phyloP scores from a whole-genome alignment of 2,888 invertebrate species.

The Adineta ricciae region DNA sequence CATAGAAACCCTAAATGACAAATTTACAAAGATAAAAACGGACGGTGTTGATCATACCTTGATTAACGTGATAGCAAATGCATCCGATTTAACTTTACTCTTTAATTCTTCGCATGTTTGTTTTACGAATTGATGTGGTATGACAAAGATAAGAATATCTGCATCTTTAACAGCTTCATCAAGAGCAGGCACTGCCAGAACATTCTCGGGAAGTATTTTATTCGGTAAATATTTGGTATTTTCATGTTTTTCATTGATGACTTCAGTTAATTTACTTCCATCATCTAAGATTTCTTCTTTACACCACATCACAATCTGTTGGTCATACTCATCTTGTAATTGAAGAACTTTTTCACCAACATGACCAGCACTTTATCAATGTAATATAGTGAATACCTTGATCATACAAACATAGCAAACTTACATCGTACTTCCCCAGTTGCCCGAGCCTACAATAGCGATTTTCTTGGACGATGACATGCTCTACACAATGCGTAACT shows the following conservation, averaged over 20 bases:
- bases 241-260: constrained; percentile 91
- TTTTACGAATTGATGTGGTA: constrained; percentile 81
- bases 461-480: not conserved
- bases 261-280: constrained; percentile 87
- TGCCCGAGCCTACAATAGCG: constrained; percentile 45
- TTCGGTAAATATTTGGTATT: constrained; percentile 97
- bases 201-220: constrained; percentile 79
- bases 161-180: constrained; percentile 79
- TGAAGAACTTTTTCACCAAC: not conserved
- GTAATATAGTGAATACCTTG: not conserved
- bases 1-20: constrained; percentile 39
- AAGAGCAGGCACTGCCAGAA: constrained; percentile 85
- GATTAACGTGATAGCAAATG: constrained; percentile 82
- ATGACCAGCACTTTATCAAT: not conserved
- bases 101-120: constrained; percentile 59
- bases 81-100: constrained; percentile 79
- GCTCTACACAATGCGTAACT: too few species aligned
- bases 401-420: not conserved
- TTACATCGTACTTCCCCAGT: constrained; percentile 39
- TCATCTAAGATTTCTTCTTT: constrained; percentile 63
- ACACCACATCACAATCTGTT: constrained; percentile 5
- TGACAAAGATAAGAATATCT: constrained; percentile 86
- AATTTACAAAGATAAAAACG: too few species aligned
- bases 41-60: constrained; percentile 54
- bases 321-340: not conserved